Evolutionary conservation across 2,888 invertebrate genomes (phyloP).

Genomic region (Mermis nigrescens): DNA sequence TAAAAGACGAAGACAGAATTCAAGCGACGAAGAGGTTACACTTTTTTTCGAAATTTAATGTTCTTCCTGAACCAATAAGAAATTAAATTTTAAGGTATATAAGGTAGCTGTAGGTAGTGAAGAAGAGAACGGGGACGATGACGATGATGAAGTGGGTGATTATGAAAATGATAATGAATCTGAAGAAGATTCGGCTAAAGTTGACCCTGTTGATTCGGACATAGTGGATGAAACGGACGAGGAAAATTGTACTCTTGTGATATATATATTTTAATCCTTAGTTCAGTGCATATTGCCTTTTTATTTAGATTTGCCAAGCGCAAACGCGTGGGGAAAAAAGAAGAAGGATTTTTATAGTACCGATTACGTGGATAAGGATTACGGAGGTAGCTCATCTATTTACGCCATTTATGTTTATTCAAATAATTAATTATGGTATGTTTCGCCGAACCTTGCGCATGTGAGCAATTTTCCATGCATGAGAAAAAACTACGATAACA

Average conservation of each 20-base stretch:
- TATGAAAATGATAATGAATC: constrained; percentile 25
- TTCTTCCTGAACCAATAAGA: too few relatives aligned
- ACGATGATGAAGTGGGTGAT: constrained; percentile 13
- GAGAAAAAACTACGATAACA: too few relatives aligned
- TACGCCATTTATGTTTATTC: too few relatives aligned
- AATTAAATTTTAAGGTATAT: not conserved
- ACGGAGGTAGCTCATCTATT: too few relatives aligned
- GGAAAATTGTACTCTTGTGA: not conserved
- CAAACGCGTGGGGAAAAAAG: constrained; percentile 35
- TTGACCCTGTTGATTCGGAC: not conserved
- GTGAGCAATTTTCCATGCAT: too few relatives aligned
- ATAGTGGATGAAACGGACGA: constrained; percentile 21
- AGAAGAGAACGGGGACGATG: constrained; percentile 20
- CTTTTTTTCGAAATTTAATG: too few relatives aligned
- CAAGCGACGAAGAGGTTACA: too few relatives aligned
- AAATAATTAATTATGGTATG: too few relatives aligned
- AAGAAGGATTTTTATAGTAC: constrained; percentile 33
- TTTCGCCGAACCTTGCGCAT: too few relatives aligned
- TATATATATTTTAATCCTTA: not conserved
- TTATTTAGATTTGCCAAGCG: constrained; percentile 18
- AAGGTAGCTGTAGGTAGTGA: not conserved
- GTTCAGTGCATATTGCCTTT: not conserved
- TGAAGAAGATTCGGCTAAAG: constrained; percentile 23
- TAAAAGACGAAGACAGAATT: too few relatives aligned
- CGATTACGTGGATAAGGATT: constrained; percentile 20